Base-by-base conservation (phyloP, 2,797 vertebrate species). In the Sciaenops ocellatus region DNA sequence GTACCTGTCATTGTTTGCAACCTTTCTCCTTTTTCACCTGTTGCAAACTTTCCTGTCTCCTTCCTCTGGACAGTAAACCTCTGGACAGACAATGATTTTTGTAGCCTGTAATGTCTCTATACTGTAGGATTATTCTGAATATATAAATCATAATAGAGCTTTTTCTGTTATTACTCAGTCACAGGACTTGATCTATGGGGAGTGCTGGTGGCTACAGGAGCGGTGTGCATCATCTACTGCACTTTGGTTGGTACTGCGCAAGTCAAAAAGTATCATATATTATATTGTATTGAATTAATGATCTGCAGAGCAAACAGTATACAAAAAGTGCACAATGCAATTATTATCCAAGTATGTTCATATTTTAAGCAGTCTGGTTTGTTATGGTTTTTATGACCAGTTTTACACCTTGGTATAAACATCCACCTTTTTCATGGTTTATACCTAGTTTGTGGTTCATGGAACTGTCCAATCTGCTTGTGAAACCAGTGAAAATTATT, bases 171-270 rank as follows among this genome's bases (percentile, higher is more conserved):
- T 74, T 59, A 56, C 50, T 67, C 85, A 96, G 96, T 96, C 79
- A 96, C 96, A 64, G 95, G 94, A 26, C 89, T 96, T 28, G 17
- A 96, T 83, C 94, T 96, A 1, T 96, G 96, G 96, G 96, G 96
- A 76, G 95, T 96, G 57, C 79, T 96, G 73, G 95, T 96, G 78
- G 94, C 95, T 6, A 96, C 96, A 18, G 96, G 96, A 57, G 80
- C 26, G 0, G 95, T 96, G 60, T 96, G 96, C 92, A 96, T 96
- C 83, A 0, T 96, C 86, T 96, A 96, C 88, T 96, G 96, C 87
- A 94, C 95, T 67, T 79, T 96, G 95, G 96, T 96, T 66, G 50
- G 96, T 95, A 87, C 54, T 44, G 26, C 62, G 48, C 9, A 65
- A 47, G 72, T 76, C 0, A 77, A 60, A 64, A 42, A 10, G 1